Base-by-base conservation (phyloP, 2,113 vertebrate genomes). In the Bambusicola thoracicus region DNA sequence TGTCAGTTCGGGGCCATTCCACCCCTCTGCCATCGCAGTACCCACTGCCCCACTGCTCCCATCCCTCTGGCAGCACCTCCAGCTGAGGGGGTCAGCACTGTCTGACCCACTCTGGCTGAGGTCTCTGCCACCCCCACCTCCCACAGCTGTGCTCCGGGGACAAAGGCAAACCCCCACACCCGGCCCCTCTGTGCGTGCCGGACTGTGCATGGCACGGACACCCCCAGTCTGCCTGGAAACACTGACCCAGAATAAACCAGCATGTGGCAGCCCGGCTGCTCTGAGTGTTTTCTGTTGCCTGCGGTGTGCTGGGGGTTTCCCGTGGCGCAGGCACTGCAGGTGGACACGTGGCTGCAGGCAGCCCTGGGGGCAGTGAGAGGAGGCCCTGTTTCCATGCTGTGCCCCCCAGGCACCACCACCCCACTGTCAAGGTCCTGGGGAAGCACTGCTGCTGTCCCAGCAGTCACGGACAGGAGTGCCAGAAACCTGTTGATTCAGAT, bases 401-500 rank as follows among this genome's bases (percentile, higher is more conserved):
- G 6, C 49, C 13, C 70, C 62, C 41, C 59, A 43, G 82, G 43
- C 68, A 68, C 78, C 61, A 36, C 16, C 2, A 0, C 27, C 62
- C 65, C 7, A 1, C 3, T 9, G 27, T 74, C 80, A 68, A 6
- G 3, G 32, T 46, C 34, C 3, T 4, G 16, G 59, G 70, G 20
- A 73, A 2, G 1, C 43, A 27, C 13, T 1, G 0, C 30, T 32
- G 32, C 63, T 11, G 75, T 49, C 80, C 56, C 44, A 0, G 34
- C 70, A 41, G 59, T 48, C 80, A 24, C 0, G 19, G 43, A 21
- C 14, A 36, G 72, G 41, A 90, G 48, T 0, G 3, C 79, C 68
- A 72, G 89, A 65, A 95, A 94, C 81, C 81, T 72, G 91, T 89
- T 89, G 78, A 43, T 51, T 96, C 25, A 0, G 93, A 95, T 92